phyloP scores from a whole-genome alignment of 2,797 vertebrate genomes.

The Carapus acus region DNA sequence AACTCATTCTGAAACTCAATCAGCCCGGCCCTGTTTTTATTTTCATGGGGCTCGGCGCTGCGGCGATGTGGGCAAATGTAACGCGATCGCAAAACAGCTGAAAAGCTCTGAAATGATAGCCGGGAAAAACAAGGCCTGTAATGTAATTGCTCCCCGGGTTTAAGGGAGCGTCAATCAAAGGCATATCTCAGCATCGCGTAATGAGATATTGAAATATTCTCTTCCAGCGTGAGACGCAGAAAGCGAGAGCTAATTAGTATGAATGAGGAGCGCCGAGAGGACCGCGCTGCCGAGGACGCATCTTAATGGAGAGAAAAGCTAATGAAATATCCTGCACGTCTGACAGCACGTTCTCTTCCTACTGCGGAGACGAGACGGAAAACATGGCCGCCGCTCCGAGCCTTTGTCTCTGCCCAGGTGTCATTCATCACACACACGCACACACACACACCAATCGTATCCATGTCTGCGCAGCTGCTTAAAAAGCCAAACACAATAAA shows the following conservation, averaged over 20 bases:
- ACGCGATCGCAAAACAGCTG: slow-evolving; percentile 41
- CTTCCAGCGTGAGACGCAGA: slow-evolving; percentile 68
- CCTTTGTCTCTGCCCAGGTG: slow-evolving; percentile 21
- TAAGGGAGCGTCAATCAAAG: slow-evolving; percentile 75
- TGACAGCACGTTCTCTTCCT: slow-evolving; percentile 64
- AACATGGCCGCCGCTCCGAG: slow-evolving; percentile 27
- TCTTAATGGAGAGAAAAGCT: slow-evolving; percentile 81
- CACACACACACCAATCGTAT: slow-evolving; percentile 22
- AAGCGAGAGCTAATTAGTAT: slow-evolving; percentile 75
- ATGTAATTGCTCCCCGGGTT: slow-evolving; percentile 73
- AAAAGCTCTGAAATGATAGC: slow-evolving; percentile 34
- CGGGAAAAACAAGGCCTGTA: slow-evolving; percentile 70
- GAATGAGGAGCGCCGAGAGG: slow-evolving; percentile 75
- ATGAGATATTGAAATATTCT: slow-evolving; percentile 79
- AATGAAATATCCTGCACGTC: slow-evolving; percentile 73
- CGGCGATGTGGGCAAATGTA: slow-evolving; percentile 29
- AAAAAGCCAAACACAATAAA: neutral
- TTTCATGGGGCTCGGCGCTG: slow-evolving; percentile 8
- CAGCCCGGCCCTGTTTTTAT: slow-evolving; percentile 11
- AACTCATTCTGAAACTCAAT: neutral
- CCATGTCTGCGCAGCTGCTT: slow-evolving; percentile 28
- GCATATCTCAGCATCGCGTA: slow-evolving; percentile 73
- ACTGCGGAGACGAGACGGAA: slow-evolving; percentile 35
- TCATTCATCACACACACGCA: slow-evolving; percentile 30
- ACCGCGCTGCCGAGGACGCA: slow-evolving; percentile 75